A percentile compares a stretch with the other conserved stretches of the same genome.
These are phyloP conservation scores for fruit fly (Drosophila melanogaster) DNA, from an alignment of 1,140 invertebrate species.

Conservation along the genomic window Release_6_plus_ISO1_MT NT_037436.4:11535001-11535500, in stretches of 20 bases:
- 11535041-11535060: not conserved
- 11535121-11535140: no score
- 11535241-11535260: constrained; percentile 31
- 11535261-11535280: constrained; percentile 12
- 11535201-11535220: constrained; percentile 53
- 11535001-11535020: no score
- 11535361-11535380: constrained; percentile 79
- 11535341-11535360: constrained; percentile 84
- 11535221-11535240: constrained; percentile 59
- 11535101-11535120: no score
- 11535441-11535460: not conserved
- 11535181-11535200: no score
- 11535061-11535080: no score
- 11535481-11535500: constrained; percentile 74
- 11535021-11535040: constrained; percentile 2
- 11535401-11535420: constrained; percentile 62
- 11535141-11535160: no score
- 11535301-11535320: constrained; percentile 35
- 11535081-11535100: no score
- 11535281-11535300: constrained; percentile 40
- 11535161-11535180: no score
- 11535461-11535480: constrained; percentile 65
- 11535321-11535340: constrained; percentile 62
- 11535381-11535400: constrained; percentile 46
- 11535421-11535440: constrained; percentile 17